phyloP scores from a whole-genome alignment of 2,113 vertebrate genomes.

The Tenrec ecaudatus region DNA sequence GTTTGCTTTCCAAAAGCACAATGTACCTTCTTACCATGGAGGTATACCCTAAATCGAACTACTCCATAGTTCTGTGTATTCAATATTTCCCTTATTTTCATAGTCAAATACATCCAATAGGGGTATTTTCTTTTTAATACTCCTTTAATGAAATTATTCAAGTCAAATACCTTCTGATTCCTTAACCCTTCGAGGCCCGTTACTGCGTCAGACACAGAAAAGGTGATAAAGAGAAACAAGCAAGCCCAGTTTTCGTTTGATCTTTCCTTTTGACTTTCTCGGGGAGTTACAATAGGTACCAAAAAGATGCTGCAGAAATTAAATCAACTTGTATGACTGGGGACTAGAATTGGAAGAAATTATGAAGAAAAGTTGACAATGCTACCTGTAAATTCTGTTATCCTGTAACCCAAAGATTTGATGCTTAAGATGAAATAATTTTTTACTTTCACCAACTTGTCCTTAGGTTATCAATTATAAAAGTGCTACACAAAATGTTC shows the following conservation, averaged over 20 bases:
- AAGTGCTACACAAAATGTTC: neutral
- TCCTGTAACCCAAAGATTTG: neutral
- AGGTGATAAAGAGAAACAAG: neutral
- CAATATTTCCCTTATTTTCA: neutral
- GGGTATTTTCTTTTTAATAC: neutral
- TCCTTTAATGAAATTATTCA: neutral
- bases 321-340: neutral
- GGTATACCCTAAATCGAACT: neutral
- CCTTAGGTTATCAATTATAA: conserved; percentile 14
- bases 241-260: neutral
- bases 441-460: neutral
- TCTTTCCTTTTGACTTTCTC: neutral
- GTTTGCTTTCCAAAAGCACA: neutral
- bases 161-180: neutral
- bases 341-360: neutral
- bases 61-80: neutral
- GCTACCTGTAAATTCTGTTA: conserved; percentile 8
- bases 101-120: neutral
- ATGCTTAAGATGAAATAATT: neutral
- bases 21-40: neutral
- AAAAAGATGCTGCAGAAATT: conserved; percentile 3
- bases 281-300: neutral
- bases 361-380: conserved; percentile 20
- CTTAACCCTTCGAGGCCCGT: neutral
- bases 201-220: neutral